Percentiles rank a stretch among this genome's conserved stretches.
Evolutionary conservation across 2,113 vertebrate genomes (phyloP).

Genomic region (Hippoglossus stenolepis): DNA sequence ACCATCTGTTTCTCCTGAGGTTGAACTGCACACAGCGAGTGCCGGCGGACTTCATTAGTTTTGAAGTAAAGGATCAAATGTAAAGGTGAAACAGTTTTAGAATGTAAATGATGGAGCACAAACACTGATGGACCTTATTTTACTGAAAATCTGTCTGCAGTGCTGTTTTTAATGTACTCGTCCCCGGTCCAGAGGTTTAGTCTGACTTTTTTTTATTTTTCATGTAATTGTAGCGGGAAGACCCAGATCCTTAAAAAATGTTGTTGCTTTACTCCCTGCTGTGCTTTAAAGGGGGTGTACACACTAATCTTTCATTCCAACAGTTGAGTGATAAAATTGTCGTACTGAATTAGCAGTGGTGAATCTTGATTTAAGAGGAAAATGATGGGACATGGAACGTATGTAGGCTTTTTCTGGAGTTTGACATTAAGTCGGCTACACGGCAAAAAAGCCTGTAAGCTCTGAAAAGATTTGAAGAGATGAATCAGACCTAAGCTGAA

Average conservation of each 20-base stretch:
- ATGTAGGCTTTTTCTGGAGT: constrained; percentile 10
- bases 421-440: constrained; percentile 22
- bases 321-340: constrained; percentile 52
- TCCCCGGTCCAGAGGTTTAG: neutral
- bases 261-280: constrained; percentile 1
- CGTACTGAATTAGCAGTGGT: constrained; percentile 47
- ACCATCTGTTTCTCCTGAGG: constrained; percentile 27
- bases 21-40: constrained; percentile 21
- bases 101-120: constrained; percentile 37
- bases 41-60: constrained; percentile 43
- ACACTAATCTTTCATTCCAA: constrained; percentile 35
- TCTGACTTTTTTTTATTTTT: neutral
- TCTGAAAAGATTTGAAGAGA: constrained; percentile 20
- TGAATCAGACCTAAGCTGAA: neutral
- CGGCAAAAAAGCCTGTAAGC: constrained; percentile 9
- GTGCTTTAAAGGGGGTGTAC: constrained; percentile 33
- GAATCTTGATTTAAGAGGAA: constrained; percentile 41
- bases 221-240: constrained; percentile 12
- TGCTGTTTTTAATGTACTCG: constrained; percentile 3
- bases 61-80: constrained; percentile 48
- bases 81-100: constrained; percentile 34
- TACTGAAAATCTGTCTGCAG: neutral
- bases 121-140: neutral
- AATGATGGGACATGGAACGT: constrained; percentile 20
- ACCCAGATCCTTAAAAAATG: neutral